A percentile compares a stretch with the other conserved stretches of the same genome.
phyloP scores from a whole-genome alignment of 2,113 vertebrate species.

The Pomatostomus ruficeps region DNA sequence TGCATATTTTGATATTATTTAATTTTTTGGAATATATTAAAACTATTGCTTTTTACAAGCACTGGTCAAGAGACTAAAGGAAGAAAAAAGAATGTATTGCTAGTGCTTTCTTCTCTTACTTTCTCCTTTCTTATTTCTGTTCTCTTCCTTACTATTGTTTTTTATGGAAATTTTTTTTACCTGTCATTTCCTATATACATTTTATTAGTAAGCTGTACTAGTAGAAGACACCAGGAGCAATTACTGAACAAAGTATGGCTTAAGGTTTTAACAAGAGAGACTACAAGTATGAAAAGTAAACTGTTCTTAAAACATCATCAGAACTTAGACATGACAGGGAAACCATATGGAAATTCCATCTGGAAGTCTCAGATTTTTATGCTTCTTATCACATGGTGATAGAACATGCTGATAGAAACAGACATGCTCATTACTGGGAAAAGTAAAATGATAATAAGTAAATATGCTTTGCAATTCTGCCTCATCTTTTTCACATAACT shows the following conservation, averaged over 20 bases:
- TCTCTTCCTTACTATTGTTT: constrained; percentile 28
- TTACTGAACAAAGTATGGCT: background rate
- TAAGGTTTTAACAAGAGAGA: background rate
- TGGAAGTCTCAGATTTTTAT: background rate
- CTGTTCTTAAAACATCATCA: background rate
- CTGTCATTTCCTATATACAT: background rate
- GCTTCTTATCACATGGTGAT: background rate
- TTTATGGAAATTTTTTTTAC: background rate
- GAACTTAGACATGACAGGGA: background rate
- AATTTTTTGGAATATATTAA: background rate
- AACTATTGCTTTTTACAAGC: background rate
- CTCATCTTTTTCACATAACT: background rate
- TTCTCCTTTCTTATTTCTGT: constrained; percentile 6
- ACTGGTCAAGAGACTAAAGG: constrained; percentile 7
- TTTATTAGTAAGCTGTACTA: background rate
- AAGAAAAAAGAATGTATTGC: background rate
- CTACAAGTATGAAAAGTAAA: background rate
- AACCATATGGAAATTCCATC: background rate
- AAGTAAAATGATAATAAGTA: background rate
- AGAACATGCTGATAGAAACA: background rate
- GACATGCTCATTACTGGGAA: background rate
- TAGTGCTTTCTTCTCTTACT: constrained; percentile 29
- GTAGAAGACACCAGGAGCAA: background rate
- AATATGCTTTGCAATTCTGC: background rate
- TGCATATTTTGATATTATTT: background rate